Percentiles rank a stretch among this genome's conserved stretches.
These are phyloP conservation scores for Mylabris phalerata DNA, from an alignment of 1,140 invertebrate genomes.

Conservation along the genomic window DNA sequence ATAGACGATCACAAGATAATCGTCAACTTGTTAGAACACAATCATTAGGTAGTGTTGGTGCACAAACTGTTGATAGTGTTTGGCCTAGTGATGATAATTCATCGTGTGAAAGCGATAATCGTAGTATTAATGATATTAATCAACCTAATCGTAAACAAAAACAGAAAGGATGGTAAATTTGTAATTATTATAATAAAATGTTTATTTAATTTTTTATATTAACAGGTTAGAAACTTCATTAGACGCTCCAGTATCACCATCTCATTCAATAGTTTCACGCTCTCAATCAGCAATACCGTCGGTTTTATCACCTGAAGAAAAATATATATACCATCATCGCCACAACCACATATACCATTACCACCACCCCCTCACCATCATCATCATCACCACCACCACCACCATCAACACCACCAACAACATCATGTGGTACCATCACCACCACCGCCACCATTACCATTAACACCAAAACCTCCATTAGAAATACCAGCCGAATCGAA, in stretches of 20 bases:
- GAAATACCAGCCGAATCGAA: conserved; percentile 38
- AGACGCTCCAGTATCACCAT: conserved; percentile 43
- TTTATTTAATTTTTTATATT: conserved; percentile 4
- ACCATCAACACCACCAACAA: conserved; percentile 30
- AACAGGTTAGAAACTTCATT: conserved; percentile 45
- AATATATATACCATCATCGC: conserved; percentile 36
- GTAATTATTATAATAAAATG: background rate
- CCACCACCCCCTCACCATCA: conserved; percentile 20
- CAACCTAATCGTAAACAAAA: conserved; percentile 36
- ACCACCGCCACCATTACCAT: conserved; percentile 25
- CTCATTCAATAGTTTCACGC: conserved; percentile 15
- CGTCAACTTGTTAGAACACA: conserved; percentile 51
- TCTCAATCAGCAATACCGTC: conserved; percentile 41
- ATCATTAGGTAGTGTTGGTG: conserved; percentile 55
- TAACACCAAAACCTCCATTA: conserved; percentile 34
- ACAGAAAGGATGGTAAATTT: conserved; percentile 42
- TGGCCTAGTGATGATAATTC: conserved; percentile 38
- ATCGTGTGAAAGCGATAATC: conserved; percentile 37
- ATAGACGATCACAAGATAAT: conserved; percentile 46
- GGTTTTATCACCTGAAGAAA: conserved; percentile 25
- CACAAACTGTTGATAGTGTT: conserved; percentile 40
- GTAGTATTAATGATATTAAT: conserved; percentile 32
- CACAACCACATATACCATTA: conserved; percentile 7
- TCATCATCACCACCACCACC: conserved; percentile 14
- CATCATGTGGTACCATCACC: conserved; percentile 13